Conservation (phyloP, 2,888 invertebrate genomes). For the Zygothrica quintamaculata region DNA sequence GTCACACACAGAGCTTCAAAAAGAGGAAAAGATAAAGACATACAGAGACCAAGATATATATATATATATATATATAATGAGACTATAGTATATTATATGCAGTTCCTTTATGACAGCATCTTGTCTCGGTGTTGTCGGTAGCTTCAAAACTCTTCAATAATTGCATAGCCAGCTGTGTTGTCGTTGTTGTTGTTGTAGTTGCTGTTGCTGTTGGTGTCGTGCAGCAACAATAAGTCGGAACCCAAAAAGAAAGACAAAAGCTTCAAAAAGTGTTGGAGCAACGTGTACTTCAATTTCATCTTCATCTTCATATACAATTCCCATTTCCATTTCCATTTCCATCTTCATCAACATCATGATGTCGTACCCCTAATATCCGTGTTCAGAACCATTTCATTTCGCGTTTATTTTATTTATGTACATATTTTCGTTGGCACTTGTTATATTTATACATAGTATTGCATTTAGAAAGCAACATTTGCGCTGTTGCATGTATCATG, state of each 20-base stretch:
- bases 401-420: constrained; percentile 68
- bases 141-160: constrained; percentile 7
- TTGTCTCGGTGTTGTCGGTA: constrained; percentile 29
- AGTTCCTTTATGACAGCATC: constrained; percentile 35
- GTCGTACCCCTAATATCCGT: not conserved
- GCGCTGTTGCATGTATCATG: constrained; percentile 46
- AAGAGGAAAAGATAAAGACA: too few relatives aligned
- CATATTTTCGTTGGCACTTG: constrained; percentile 78
- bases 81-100: constrained; percentile 40
- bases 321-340: constrained; percentile 9
- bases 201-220: constrained; percentile 16
- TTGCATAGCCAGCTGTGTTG: constrained; percentile 16
- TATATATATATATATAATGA: too few relatives aligned
- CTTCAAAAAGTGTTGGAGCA: constrained; percentile 12
- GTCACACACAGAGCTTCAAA: constrained; percentile 32
- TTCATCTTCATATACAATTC: constrained; percentile 5
- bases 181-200: too few relatives aligned
- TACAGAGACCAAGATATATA: too few relatives aligned
- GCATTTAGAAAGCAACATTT: constrained; percentile 44
- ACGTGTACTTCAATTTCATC: constrained; percentile 11
- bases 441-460: constrained; percentile 70
- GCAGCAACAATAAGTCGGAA: constrained; percentile 65
- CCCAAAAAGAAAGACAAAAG: constrained; percentile 29
- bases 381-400: constrained; percentile 15
- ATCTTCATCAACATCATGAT: constrained; percentile 10